These are phyloP conservation scores for Burhinus oedicnemus DNA, from an alignment of 2,113 vertebrate genomes.

Conservation along the genomic window DNA sequence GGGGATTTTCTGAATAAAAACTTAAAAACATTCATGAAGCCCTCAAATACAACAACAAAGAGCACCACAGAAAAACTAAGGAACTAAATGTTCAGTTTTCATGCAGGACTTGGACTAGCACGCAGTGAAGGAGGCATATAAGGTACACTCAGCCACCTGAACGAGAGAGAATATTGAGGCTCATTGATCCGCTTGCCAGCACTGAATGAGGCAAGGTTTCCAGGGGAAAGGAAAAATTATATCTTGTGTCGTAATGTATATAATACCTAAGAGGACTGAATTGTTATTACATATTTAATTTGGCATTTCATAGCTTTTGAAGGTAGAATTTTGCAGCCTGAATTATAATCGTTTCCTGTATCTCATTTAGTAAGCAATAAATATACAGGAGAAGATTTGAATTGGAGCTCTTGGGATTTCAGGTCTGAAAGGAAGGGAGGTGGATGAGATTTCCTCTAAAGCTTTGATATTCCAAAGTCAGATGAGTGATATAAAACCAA, in stretches of 20 bases:
- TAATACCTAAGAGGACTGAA: constrained; percentile 23
- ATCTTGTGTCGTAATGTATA: neutral
- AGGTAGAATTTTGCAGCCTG: neutral
- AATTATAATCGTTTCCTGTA: neutral
- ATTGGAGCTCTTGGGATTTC: neutral
- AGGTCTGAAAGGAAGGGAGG: neutral
- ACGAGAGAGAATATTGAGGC: neutral
- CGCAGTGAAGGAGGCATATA: neutral
- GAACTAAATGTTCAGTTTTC: neutral
- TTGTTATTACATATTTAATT: constrained; percentile 13
- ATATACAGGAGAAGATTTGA: neutral
- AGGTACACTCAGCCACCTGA: neutral
- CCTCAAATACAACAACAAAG: neutral
- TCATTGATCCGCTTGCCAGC: neutral
- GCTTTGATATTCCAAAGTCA: neutral
- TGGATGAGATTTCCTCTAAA: constrained; percentile 1
- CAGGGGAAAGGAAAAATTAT: neutral
- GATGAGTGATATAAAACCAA: neutral
- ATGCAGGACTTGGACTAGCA: neutral
- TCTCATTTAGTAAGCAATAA: constrained; percentile 21
- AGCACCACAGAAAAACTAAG: neutral
- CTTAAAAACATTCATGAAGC: neutral
- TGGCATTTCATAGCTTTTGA: constrained; percentile 19
- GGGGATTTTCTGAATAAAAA: neutral
- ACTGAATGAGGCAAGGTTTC: neutral